Conservation (phyloP, 2,888 invertebrate genomes). For the Alsophila aescularia region DNA sequence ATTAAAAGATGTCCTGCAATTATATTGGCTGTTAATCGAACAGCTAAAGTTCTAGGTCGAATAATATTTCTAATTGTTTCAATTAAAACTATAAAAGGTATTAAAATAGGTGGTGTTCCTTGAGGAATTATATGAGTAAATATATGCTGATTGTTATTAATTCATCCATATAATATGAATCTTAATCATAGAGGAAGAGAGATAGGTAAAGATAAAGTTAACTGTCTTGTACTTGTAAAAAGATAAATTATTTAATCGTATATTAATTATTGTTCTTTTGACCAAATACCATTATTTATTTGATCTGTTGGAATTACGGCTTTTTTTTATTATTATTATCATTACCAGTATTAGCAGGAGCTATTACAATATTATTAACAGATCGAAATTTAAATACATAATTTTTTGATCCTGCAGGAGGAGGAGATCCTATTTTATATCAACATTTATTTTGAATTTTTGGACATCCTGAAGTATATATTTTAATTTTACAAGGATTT, state of each 20-base stretch:
- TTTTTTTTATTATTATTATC: slow-evolving; percentile 86
- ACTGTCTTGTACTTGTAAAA: slow-evolving; percentile 87
- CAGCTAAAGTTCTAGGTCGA: slow-evolving; percentile 87
- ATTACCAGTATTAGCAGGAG: slow-evolving; percentile 90
- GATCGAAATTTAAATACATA: slow-evolving; percentile 92
- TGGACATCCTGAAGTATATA: slow-evolving; percentile 94
- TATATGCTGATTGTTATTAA: too few relatives aligned
- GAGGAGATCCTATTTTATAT: slow-evolving; percentile 91
- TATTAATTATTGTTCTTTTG: too few relatives aligned
- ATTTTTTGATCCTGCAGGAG: slow-evolving; percentile 92
- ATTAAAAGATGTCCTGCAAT: slow-evolving; percentile 89
- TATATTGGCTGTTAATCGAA: slow-evolving; percentile 91
- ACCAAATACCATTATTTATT: too few relatives aligned
- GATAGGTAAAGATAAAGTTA: slow-evolving; percentile 84
- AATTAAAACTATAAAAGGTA: slow-evolving; percentile 89
- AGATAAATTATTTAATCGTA: too few relatives aligned
- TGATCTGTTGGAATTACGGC: too few relatives aligned
- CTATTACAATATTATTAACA: slow-evolving; percentile 91
- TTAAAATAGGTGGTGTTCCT: too few relatives aligned
- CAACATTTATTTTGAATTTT: slow-evolving; percentile 96
- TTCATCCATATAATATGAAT: too few relatives aligned
- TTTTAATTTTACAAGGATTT: slow-evolving; percentile 93
- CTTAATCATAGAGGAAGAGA: too few relatives aligned
- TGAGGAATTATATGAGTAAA: too few relatives aligned
- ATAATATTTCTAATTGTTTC: slow-evolving; percentile 90